Evolutionary conservation across 2,797 vertebrate genomes (phyloP).

Genomic region (Urosaurus nigricauda): DNA sequence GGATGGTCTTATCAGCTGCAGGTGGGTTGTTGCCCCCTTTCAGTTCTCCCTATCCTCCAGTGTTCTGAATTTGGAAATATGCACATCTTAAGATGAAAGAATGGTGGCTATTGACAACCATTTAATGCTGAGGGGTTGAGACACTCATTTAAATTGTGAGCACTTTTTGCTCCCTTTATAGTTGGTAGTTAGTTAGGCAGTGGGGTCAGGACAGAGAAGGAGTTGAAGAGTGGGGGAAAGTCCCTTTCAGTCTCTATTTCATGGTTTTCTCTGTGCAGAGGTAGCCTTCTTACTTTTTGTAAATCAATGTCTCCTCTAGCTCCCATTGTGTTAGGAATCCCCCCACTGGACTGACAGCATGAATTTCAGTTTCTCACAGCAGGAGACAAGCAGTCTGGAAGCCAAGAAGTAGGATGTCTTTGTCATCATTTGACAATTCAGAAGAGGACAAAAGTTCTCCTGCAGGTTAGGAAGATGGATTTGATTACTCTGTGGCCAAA

Average conservation of each 20-base stretch:
- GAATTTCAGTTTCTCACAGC: slow-evolving; percentile 73
- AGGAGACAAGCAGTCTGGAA: slow-evolving; percentile 69
- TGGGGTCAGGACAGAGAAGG: slow-evolving; percentile 43
- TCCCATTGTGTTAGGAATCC: slow-evolving; percentile 64
- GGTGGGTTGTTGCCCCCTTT: background rate
- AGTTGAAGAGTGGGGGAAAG: slow-evolving; percentile 50
- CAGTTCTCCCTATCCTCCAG: background rate
- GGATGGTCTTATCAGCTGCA: slow-evolving; percentile 11
- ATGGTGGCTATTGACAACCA: background rate
- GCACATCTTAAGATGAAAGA: slow-evolving; percentile 42
- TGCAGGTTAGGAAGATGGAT: slow-evolving; percentile 65
- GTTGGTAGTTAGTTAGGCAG: slow-evolving; percentile 62
- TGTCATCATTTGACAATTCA: slow-evolving; percentile 67
- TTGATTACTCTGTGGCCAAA: slow-evolving; percentile 48
- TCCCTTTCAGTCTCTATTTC: slow-evolving; percentile 73
- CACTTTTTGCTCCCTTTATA: slow-evolving; percentile 37
- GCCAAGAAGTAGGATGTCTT: slow-evolving; percentile 65
- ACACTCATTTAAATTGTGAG: slow-evolving; percentile 53
- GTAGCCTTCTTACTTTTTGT: slow-evolving; percentile 58
- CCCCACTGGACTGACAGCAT: slow-evolving; percentile 63
- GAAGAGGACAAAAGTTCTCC: slow-evolving; percentile 64
- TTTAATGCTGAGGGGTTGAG: slow-evolving; percentile 40
- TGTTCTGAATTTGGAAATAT: slow-evolving; percentile 20
- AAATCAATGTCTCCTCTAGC: slow-evolving; percentile 71
- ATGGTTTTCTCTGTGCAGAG: slow-evolving; percentile 69